phyloP scores from a whole-genome alignment of 2,797 vertebrate genomes.

The Poeciliopsis gracilis region DNA sequence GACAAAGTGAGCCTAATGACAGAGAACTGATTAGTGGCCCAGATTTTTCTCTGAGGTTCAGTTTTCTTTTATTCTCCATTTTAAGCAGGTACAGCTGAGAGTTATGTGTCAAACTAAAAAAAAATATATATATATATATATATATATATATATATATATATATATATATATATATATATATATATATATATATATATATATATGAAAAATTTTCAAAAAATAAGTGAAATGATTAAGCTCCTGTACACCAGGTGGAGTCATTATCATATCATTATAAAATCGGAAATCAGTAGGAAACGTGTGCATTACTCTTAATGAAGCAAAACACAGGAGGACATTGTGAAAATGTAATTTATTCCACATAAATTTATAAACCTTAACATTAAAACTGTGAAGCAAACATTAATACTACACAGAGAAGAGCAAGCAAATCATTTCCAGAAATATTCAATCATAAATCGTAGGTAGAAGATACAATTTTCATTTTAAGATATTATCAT shows the following conservation, averaged over 20 bases:
- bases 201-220: background rate
- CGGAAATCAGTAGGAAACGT: background rate
- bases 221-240: background rate
- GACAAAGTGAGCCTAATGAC: background rate
- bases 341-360: background rate
- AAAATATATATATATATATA: background rate
- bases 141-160: background rate
- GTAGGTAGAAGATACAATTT: background rate
- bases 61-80: background rate
- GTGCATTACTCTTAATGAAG: background rate
- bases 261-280: background rate
- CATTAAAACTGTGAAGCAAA: background rate
- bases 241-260: background rate
- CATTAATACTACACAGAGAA: background rate
- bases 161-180: background rate
- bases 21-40: background rate
- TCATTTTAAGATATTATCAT: background rate
- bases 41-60: conserved; percentile 6
- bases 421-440: background rate
- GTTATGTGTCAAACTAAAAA: conserved; percentile 5
- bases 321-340: background rate
- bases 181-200: background rate
- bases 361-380: background rate
- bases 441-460: background rate
- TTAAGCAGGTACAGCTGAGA: conserved; percentile 2